Percentiles rank a stretch among this genome's conserved stretches.
Conservation (phyloP, 2,888 invertebrate genomes). For the Nebria brevicollis region DNA sequence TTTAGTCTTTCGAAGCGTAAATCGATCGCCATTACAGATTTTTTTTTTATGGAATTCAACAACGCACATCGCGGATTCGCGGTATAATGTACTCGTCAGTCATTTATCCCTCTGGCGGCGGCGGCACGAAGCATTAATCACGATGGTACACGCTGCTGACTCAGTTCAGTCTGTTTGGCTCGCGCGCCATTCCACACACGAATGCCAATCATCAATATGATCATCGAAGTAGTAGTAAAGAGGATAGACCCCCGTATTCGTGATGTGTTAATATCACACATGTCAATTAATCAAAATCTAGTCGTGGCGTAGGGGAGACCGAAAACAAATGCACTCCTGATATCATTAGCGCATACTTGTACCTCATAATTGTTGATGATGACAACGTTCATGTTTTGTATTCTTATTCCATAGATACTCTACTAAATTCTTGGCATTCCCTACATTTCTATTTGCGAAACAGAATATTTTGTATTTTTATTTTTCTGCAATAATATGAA, state of each 20-base stretch:
- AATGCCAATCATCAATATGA: neutral
- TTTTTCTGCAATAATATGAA: too few relatives aligned
- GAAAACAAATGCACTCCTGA: neutral
- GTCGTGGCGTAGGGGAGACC: neutral
- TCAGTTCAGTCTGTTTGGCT: neutral
- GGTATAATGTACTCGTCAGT: conserved; percentile 53
- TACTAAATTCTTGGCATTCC: neutral
- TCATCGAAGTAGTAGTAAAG: neutral
- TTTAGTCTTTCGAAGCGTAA: too few relatives aligned
- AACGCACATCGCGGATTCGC: conserved; percentile 48
- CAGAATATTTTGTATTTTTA: too few relatives aligned
- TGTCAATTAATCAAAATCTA: neutral
- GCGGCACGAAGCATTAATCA: conserved; percentile 1
- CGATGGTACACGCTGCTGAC: neutral
- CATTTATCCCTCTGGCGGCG: conserved; percentile 52
- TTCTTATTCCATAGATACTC: neutral
- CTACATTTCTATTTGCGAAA: neutral
- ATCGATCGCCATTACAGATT: conserved; percentile 30
- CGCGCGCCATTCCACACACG: neutral
- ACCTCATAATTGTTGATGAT: neutral
- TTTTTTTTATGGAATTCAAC: conserved; percentile 47
- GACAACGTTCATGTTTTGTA: neutral
- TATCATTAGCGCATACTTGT: neutral
- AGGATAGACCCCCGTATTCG: neutral
- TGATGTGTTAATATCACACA: neutral